Base-by-base conservation (phyloP, 2,113 vertebrate genomes). In the Cisticola juncidis region DNA sequence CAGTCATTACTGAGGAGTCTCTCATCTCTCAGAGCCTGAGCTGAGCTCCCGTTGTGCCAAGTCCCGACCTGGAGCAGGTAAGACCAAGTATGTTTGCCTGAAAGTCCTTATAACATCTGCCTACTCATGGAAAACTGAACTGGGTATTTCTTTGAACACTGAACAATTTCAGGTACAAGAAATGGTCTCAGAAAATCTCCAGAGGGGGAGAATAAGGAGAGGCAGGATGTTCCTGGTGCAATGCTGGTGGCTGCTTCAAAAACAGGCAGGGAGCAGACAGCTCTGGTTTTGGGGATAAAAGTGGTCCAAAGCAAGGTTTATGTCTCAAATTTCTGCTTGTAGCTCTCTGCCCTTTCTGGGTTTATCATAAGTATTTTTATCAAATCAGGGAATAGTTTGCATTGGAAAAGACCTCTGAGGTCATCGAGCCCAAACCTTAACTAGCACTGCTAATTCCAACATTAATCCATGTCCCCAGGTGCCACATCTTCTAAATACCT, bases 361-460 rank as follows among this genome's bases (percentile, higher is more conserved):
- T 5, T 70, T 18, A 54, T 62, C 17, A 5, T 58, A 58, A 70
- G 28, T 7, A 35, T 69, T 80, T 58, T 21, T 26, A n/a, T 22
- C 18, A 5, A 26, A 15, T 25, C 31, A 29, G 16, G 14, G 35
- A 48, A n/a, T n/a, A 11, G 26, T 22, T 91, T 21, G 10, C 11
- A 3, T 22, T n/a, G 13, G 15, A 44, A 50, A 69, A 69, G 6
- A 21, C 16, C 4, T 54, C 42, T 61, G 25, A 38, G 76, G 13
- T 25, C 15, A 18, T 14, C 0, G 0, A 28, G 26, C 23, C 25
- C 29, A 60, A 33, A 16, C 0, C 0, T 31, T 33, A 42, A 54
- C 6, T 45, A 36, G 14, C 22, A 11, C 5, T 48, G 22, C 10
- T 40, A 54, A 33, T 11, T 5, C 31, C 47, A 54, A 11, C 11